phyloP scores from a whole-genome alignment of 2,797 vertebrate species.

The Sebastes itinus region DNA sequence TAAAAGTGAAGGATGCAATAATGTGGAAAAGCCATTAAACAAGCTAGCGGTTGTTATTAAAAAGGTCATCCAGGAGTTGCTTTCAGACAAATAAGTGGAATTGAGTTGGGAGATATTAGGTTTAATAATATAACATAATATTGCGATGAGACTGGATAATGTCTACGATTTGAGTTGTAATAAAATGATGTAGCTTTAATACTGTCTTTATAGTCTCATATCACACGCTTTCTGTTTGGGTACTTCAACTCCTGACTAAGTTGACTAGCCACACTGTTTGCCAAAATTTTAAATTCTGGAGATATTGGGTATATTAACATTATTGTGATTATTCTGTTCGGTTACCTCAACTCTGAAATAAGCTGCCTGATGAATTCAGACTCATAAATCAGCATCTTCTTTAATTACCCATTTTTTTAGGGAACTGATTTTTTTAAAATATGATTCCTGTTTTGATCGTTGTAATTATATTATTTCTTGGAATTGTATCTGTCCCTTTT shows the following conservation, averaged over 20 bases:
- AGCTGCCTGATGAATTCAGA: too few species aligned
- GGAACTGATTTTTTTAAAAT: neutral
- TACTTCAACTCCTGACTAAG: neutral
- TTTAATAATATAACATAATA: neutral
- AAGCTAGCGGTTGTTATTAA: neutral
- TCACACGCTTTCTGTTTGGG: neutral
- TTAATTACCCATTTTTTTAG: neutral
- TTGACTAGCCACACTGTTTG: too few species aligned
- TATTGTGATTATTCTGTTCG: too few species aligned
- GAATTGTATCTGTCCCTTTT: neutral
- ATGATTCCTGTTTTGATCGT: neutral
- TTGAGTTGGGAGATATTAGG: neutral
- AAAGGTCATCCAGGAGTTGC: neutral
- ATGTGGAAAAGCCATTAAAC: constrained; percentile 28
- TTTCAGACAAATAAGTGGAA: neutral
- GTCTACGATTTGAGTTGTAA: neutral
- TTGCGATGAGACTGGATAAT: neutral
- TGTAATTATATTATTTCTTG: neutral
- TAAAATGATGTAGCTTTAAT: neutral
- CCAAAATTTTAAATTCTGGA: too few species aligned
- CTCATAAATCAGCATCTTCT: too few species aligned
- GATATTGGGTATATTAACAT: too few species aligned
- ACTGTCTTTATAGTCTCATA: neutral
- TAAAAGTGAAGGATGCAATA: neutral
- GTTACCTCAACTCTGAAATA: too few species aligned